These are phyloP conservation scores for Sardinella longiceps DNA, from an alignment of 2,797 vertebrate species.

Conservation along the genomic window DNA sequence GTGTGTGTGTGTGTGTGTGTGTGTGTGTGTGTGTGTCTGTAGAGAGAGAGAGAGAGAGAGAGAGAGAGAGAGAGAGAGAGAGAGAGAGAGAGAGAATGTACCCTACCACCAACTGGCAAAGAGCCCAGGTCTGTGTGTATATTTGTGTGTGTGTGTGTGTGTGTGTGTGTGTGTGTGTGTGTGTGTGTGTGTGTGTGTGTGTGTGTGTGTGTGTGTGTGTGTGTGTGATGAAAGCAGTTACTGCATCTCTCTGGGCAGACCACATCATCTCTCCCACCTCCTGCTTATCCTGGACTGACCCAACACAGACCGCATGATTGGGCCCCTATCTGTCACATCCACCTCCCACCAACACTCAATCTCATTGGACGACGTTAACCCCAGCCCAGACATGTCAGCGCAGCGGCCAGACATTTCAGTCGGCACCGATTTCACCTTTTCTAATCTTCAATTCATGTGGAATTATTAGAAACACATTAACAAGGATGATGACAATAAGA, in stretches of 20 bases:
- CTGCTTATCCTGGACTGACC: neutral
- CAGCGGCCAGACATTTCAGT: too few species aligned
- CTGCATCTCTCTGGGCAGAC: neutral
- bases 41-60: neutral
- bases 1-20: conserved; percentile 25
- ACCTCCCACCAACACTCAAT: too few species aligned
- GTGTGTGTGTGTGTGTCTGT: conserved; percentile 26
- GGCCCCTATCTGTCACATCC: neutral
- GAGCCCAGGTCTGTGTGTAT: neutral
- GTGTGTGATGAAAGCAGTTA: neutral
- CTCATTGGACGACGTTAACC: too few species aligned
- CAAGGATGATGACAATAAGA: neutral
- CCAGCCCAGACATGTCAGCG: too few species aligned
- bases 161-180: neutral
- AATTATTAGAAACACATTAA: neutral
- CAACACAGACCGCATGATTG: neutral
- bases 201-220: neutral
- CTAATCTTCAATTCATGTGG: neutral
- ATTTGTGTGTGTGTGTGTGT: neutral
- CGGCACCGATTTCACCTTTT: neutral
- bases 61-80: conserved; percentile 6
- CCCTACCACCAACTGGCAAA: neutral
- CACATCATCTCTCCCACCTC: neutral
- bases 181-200: neutral
- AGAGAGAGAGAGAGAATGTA: neutral